These are phyloP conservation scores for Chelon auratus DNA, from an alignment of 2,797 vertebrate species.

Conservation along the genomic window DNA sequence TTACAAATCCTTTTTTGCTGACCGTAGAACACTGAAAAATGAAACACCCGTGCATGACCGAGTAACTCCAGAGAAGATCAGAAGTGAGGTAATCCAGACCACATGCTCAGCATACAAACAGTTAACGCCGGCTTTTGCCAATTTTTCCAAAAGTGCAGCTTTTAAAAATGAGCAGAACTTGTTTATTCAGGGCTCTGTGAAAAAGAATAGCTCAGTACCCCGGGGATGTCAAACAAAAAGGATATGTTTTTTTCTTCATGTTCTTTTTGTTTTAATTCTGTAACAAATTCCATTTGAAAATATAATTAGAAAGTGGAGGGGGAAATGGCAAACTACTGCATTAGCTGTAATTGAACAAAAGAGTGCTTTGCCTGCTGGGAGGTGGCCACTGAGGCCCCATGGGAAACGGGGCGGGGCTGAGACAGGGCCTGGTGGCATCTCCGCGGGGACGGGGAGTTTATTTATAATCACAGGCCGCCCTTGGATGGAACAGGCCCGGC, in stretches of 20 bases:
- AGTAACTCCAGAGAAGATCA: conserved; percentile 83
- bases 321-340: conserved; percentile 96
- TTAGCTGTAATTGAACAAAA: conserved; percentile 99
- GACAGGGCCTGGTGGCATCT: conserved; percentile 86
- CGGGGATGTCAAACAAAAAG: conserved; percentile 89
- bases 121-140: conserved; percentile 90
- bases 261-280: conserved; percentile 75
- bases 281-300: conserved; percentile 98
- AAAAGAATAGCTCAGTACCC: conserved; percentile 91
- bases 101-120: conserved; percentile 94
- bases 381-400: conserved; percentile 90
- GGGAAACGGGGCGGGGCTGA: conserved; percentile 94
- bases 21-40: conserved; percentile 63
- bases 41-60: conserved; percentile 82
- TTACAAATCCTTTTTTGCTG: conserved; percentile 58
- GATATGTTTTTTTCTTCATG: conserved; percentile 85
- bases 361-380: conserved; percentile 95
- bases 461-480: conserved; percentile 88
- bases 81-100: conserved; percentile 91
- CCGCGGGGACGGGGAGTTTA: conserved; percentile 91
- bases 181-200: conserved; percentile 94
- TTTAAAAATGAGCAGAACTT: conserved; percentile 89
- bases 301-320: conserved; percentile 92
- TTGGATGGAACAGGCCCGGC: conserved; percentile 82
- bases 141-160: conserved; percentile 83